Conservation (phyloP, 2,888 invertebrate genomes). For the Tetragonisca angustula region DNA sequence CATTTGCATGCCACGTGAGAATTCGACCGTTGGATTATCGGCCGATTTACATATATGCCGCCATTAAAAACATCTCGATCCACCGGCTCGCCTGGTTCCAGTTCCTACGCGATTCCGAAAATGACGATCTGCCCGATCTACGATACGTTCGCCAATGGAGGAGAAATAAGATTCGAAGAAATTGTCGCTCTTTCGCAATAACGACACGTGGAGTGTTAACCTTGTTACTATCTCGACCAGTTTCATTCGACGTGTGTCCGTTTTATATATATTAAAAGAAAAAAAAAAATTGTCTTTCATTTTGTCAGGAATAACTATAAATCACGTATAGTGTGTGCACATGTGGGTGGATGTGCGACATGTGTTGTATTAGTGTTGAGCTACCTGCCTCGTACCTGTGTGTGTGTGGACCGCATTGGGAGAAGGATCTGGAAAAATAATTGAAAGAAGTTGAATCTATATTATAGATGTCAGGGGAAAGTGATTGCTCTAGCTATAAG, state of each 20-base stretch:
- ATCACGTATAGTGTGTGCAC: too few species aligned
- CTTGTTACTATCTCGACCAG: not conserved
- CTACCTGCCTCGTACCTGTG: too few species aligned
- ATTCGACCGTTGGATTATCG: conserved; percentile 72
- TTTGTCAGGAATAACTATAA: too few species aligned
- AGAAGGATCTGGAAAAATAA: too few species aligned
- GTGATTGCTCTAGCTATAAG: too few species aligned
- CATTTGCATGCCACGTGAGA: conserved; percentile 77
- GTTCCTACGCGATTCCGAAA: conserved; percentile 1
- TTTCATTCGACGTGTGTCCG: not conserved
- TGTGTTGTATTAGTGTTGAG: too few species aligned
- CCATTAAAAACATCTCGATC: conserved; percentile 62
- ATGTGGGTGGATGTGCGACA: too few species aligned
- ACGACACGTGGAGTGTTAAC: not conserved
- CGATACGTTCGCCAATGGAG: conserved; percentile 21
- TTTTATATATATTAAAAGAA: not conserved
- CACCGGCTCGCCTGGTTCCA: conserved; percentile 1
- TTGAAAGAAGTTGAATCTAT: too few species aligned
- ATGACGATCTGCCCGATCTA: conserved; percentile 1
- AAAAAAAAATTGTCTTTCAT: not conserved
- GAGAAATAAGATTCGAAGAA: conserved; percentile 39
- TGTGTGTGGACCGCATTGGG: too few species aligned
- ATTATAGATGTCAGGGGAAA: too few species aligned
- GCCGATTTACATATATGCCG: conserved; percentile 73
- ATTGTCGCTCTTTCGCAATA: conserved; percentile 34